These are phyloP conservation scores for Ryuthela nishihirai DNA, from an alignment of 2,888 invertebrate genomes.

Conservation along the genomic window DNA sequence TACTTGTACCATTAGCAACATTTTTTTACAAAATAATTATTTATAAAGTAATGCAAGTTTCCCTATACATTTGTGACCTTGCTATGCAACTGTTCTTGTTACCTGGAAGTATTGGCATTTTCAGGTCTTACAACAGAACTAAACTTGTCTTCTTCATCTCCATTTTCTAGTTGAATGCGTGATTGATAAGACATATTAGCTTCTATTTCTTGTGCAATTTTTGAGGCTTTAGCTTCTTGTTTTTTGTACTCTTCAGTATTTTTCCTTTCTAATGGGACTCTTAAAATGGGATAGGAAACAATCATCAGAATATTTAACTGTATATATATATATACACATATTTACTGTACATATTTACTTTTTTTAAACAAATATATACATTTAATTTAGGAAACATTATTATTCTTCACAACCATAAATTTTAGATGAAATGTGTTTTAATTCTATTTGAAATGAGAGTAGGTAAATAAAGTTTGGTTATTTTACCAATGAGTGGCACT, in stretches of 20 bases:
- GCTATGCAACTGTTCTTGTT: constrained; percentile 2
- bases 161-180: constrained; percentile 67
- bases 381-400: background rate
- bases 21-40: no score
- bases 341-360: background rate
- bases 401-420: background rate
- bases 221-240: constrained; percentile 79
- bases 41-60: no score
- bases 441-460: no score
- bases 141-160: constrained; percentile 73
- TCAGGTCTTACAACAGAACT: constrained; percentile 67
- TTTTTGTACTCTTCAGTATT: constrained; percentile 84
- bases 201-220: constrained; percentile 91
- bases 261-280: constrained; percentile 71
- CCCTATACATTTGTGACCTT: no score
- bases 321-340: background rate
- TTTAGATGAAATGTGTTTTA: no score
- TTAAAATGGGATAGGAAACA: constrained; percentile 8
- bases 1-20: no score
- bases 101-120: constrained; percentile 10
- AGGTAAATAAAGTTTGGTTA: no score
- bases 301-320: background rate
- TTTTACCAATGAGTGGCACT: no score
- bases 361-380: background rate
- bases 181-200: constrained; percentile 75